phyloP scores from a whole-genome alignment of 2,113 vertebrate species.

The Camelus bactrianus region DNA sequence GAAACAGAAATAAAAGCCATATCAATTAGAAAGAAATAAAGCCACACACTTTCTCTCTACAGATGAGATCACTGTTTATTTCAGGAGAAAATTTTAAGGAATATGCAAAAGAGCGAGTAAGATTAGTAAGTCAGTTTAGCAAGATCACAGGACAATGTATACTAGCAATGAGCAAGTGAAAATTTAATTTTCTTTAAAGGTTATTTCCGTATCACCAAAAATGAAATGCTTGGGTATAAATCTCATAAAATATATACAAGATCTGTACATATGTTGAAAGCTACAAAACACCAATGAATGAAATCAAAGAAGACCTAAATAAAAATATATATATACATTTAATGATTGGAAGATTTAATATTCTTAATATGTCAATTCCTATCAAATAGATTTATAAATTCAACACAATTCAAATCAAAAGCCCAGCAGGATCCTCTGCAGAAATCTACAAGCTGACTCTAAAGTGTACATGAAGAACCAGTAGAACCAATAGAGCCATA shows the following conservation, averaged over 20 bases:
- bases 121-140: not conserved
- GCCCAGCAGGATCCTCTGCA: not conserved
- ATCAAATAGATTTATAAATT: slow-evolving; percentile 10
- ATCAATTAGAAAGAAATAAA: slow-evolving; percentile 14
- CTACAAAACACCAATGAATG: not conserved
- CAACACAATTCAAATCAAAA: slow-evolving; percentile 16
- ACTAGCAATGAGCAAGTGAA: not conserved
- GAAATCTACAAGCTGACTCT: not conserved
- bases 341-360: not conserved
- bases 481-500: not conserved
- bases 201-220: not conserved
- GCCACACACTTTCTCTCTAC: not conserved
- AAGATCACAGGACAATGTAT: not conserved
- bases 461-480: not conserved
- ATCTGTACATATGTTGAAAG: not conserved
- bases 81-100: not conserved
- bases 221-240: not conserved
- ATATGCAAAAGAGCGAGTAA: not conserved
- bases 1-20: not conserved
- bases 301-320: slow-evolving; percentile 32
- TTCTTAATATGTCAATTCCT: not conserved
- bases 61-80: not conserved
- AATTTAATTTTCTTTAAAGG: not conserved
- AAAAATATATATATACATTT: not conserved
- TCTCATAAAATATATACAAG: not conserved